Percentiles rank a stretch among this genome's conserved stretches.
phyloP scores from a whole-genome alignment of 2,888 invertebrate genomes.

The Troides aeacus region DNA sequence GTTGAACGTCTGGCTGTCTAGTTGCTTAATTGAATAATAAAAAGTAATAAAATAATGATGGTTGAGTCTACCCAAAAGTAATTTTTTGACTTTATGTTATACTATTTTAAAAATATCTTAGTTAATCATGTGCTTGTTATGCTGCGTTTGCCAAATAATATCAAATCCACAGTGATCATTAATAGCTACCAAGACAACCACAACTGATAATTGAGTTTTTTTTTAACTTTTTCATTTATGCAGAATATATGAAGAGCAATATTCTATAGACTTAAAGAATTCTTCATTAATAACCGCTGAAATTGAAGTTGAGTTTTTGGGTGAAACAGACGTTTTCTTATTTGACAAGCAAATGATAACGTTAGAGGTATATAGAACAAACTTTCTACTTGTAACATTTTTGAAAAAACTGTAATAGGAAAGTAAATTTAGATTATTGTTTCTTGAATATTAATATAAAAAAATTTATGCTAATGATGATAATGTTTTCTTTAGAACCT shows the following conservation, averaged over 20 bases:
- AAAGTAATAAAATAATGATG: no score
- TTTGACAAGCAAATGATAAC: slow-evolving; percentile 59
- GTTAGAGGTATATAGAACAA: slow-evolving; percentile 50
- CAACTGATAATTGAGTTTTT: not conserved
- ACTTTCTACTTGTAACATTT: not conserved
- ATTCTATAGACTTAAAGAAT: slow-evolving; percentile 76
- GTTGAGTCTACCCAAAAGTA: no score
- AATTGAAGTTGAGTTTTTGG: slow-evolving; percentile 66
- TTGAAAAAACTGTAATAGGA: no score
- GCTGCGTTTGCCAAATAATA: no score
- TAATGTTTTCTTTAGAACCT: not conserved
- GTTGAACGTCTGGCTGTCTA: no score
- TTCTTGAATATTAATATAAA: no score
- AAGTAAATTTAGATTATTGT: no score
- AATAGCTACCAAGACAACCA: not conserved
- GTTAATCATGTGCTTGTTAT: no score
- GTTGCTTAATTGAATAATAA: no score
- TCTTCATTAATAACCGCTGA: slow-evolving; percentile 74
- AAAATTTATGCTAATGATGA: not conserved
- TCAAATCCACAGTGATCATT: no score
- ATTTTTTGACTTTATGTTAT: no score
- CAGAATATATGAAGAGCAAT: slow-evolving; percentile 64
- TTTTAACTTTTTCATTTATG: not conserved
- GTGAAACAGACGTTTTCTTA: slow-evolving; percentile 67
- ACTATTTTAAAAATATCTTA: no score